Evolutionary conservation across 1,140 invertebrate species (phyloP).

Genomic region (Diabrotica virgifera): DNA sequence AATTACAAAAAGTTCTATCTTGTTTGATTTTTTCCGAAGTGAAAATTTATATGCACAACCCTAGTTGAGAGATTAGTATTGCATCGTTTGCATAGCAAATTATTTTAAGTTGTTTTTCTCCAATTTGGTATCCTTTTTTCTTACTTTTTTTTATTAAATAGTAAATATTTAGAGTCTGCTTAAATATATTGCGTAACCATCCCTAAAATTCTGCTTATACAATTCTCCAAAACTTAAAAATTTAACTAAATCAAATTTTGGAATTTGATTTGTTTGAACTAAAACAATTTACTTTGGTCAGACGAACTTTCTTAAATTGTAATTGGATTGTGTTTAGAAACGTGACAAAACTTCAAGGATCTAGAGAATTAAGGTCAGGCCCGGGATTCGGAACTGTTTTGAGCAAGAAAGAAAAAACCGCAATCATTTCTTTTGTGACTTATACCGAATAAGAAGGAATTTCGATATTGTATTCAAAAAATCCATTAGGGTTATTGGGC

Average conservation of each 20-base stretch:
- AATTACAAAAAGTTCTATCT: no score
- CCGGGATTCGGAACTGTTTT: background rate
- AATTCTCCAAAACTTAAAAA: no score
- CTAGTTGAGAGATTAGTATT: no score
- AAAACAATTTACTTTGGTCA: background rate
- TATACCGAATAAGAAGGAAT: background rate
- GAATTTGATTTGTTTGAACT: background rate
- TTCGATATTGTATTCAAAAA: background rate
- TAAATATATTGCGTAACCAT: no score
- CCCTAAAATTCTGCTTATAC: no score
- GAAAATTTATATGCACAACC: no score
- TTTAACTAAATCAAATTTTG: background rate
- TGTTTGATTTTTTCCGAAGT: no score
- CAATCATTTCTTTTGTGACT: conserved; percentile 1
- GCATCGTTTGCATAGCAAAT: no score
- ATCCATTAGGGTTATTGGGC: background rate
- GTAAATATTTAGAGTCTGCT: no score
- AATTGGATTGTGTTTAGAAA: conserved; percentile 3
- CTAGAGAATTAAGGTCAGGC: background rate
- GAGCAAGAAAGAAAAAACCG: background rate
- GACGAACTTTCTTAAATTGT: background rate
- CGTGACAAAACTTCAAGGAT: background rate
- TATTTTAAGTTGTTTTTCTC: no score
- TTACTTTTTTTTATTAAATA: no score
- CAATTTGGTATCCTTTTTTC: no score